Conservation (phyloP, 2,113 vertebrate species). For the Leucopsar rothschildi region DNA sequence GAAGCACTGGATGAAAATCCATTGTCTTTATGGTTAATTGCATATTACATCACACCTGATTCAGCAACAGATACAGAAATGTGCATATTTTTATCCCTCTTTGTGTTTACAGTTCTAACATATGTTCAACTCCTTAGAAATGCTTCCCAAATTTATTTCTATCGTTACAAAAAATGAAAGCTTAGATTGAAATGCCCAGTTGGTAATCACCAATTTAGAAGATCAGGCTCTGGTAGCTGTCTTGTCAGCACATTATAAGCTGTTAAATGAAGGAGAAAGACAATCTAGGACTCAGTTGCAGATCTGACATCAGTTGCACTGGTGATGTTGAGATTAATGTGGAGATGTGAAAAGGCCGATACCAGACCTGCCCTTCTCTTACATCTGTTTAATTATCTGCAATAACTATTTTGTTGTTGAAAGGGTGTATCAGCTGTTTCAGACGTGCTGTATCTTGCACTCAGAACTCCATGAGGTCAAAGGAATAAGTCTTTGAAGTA, state of each 20-base stretch:
- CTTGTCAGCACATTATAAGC: not conserved
- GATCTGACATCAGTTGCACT: not conserved
- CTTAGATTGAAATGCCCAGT: not conserved
- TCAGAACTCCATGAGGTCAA: constrained; percentile 14
- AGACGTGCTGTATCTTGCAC: constrained; percentile 67
- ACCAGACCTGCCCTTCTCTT: constrained; percentile 51
- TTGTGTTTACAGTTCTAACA: not conserved
- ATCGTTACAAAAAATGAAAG: not conserved
- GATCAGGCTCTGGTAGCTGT: not conserved
- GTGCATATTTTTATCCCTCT: not conserved
- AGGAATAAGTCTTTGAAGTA: constrained; percentile 64
- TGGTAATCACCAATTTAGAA: not conserved
- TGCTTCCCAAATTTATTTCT: not conserved
- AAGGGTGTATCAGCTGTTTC: constrained; percentile 59
- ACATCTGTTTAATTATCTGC: constrained; percentile 64
- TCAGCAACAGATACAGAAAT: not conserved
- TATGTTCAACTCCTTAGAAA: not conserved
- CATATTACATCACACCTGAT: not conserved
- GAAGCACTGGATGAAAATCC: not conserved
- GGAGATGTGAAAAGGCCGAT: constrained; percentile 51
- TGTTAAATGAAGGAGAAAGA: constrained; percentile 13
- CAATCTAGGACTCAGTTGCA: not conserved
- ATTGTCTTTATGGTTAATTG: not conserved
- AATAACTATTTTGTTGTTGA: constrained; percentile 62
- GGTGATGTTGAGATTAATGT: constrained; percentile 47